Percentiles rank a stretch among this genome's conserved stretches.
Conservation (phyloP, 2,797 vertebrate species). For the Brachymystax lenok region DNA sequence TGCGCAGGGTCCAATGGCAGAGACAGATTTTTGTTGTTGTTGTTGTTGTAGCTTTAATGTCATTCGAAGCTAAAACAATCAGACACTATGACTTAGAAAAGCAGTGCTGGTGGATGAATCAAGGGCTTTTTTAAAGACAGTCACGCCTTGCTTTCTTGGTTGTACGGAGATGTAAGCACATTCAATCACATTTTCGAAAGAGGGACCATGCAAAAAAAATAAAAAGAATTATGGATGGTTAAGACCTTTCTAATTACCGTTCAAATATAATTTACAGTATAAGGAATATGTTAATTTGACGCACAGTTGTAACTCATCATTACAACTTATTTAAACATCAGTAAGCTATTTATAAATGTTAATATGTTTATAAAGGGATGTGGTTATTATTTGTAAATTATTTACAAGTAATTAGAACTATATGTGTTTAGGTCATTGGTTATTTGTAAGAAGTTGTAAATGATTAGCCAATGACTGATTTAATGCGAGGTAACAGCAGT, state of each 20-base stretch:
- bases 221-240: background rate
- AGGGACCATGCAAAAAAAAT: background rate
- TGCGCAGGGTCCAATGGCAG: constrained; percentile 16
- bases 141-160: background rate
- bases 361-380: no score
- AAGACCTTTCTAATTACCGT: background rate
- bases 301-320: background rate
- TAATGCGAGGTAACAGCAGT: no score
- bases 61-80: constrained; percentile 40
- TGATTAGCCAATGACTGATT: no score
- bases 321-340: background rate
- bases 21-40: background rate
- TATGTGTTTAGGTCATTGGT: no score
- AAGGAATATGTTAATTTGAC: background rate
- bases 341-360: background rate
- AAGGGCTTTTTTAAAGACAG: constrained; percentile 13
- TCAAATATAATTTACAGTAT: background rate
- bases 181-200: background rate
- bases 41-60: constrained; percentile 16
- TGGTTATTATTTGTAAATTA: no score
- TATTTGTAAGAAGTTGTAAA: no score
- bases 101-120: background rate
- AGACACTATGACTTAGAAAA: constrained; percentile 8
- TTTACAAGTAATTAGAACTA: no score
- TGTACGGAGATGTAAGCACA: background rate